Conservation (phyloP, 2,113 vertebrate genomes). For the Antechinus stuartii region DNA sequence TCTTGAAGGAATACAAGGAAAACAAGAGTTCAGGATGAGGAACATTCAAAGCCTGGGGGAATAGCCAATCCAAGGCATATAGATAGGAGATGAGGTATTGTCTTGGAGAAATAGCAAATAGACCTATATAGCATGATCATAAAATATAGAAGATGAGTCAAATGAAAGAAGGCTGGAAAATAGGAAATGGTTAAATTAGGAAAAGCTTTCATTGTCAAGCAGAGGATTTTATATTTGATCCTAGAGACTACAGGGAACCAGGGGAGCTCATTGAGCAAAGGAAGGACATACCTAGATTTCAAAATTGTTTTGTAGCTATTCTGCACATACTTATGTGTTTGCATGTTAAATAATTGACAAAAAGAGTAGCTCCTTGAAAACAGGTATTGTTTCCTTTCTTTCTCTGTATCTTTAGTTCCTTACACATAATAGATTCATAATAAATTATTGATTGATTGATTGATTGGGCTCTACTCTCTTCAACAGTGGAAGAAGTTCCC, state of each 20-base stretch:
- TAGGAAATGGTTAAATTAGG: neutral
- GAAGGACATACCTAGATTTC: neutral
- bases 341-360: neutral
- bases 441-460: neutral
- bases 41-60: neutral
- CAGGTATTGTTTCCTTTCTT: neutral
- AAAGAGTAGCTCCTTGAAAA: neutral
- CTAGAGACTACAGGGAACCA: neutral
- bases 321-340: neutral
- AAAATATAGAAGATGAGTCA: neutral
- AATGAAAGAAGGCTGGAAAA: neutral
- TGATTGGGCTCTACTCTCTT: neutral
- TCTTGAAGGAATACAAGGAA: neutral
- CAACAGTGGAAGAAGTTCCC: neutral
- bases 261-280: neutral
- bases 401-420: neutral
- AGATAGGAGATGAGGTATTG: neutral
- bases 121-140: neutral
- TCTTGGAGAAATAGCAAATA: neutral
- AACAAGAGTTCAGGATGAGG: neutral
- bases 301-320: neutral
- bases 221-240: constrained; percentile 12
- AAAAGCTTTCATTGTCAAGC: neutral
- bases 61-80: neutral
- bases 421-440: neutral